Percentiles rank a stretch among this genome's conserved stretches.
Conservation (phyloP, 1,140 invertebrate genomes). For the Oreohelix idahoensis region DNA sequence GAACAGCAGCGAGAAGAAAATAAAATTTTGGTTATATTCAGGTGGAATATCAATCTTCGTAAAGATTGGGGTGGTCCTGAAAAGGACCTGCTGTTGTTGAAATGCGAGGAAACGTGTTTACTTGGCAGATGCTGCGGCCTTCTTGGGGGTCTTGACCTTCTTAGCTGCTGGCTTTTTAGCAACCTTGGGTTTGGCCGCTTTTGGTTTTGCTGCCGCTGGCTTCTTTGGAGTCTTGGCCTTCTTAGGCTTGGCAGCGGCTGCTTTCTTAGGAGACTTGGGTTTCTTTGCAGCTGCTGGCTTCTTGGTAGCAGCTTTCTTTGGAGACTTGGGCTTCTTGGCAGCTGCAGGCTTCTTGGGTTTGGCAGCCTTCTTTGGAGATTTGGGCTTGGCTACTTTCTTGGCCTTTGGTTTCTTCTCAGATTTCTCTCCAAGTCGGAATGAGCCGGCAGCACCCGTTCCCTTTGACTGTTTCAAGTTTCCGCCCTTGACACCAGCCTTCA, state of each 20-base stretch:
- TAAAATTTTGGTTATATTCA: background rate
- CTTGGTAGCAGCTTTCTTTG: constrained; percentile 17
- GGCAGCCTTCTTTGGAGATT: too few relatives aligned
- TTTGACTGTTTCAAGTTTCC: constrained; percentile 57
- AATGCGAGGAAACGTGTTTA: background rate
- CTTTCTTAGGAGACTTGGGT: constrained; percentile 37
- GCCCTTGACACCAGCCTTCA: constrained; percentile 52
- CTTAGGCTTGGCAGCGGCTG: constrained; percentile 17
- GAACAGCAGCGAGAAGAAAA: too few relatives aligned
- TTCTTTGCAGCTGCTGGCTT: constrained; percentile 43
- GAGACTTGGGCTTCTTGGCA: too few relatives aligned
- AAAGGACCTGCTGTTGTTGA: background rate
- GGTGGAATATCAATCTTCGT: background rate
- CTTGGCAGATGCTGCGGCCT: constrained; percentile 31
- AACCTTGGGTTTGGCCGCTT: too few relatives aligned
- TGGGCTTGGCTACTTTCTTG: too few relatives aligned
- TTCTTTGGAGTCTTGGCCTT: background rate
- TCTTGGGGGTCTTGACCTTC: constrained; percentile 36
- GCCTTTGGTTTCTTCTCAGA: constrained; percentile 24
- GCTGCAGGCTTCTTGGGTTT: too few relatives aligned
- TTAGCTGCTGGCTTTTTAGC: too few relatives aligned
- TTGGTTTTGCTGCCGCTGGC: constrained; percentile 14
- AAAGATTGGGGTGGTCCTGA: constrained; percentile 2
- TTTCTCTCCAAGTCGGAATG: constrained; percentile 46
- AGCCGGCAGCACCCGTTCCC: constrained; percentile 36